These are phyloP conservation scores for Tetramorium parvispinum DNA, from an alignment of 1,140 invertebrate genomes.

Conservation along the genomic window DNA sequence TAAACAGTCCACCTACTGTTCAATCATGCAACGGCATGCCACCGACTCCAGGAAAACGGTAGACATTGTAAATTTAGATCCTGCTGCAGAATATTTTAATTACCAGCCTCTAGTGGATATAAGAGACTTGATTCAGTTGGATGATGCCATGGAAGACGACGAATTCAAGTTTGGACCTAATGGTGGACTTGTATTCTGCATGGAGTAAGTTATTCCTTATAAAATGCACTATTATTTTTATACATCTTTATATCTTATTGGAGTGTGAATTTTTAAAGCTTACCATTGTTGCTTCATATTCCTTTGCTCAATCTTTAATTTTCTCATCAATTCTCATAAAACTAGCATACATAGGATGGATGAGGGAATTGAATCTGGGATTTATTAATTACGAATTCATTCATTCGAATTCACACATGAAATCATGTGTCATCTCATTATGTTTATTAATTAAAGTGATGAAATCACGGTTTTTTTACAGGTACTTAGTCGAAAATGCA, in stretches of 20 bases:
- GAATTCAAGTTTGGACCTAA: conserved; percentile 98
- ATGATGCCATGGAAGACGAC: conserved; percentile 99
- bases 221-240: background rate
- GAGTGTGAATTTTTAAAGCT: too few species aligned
- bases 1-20: conserved; percentile 96
- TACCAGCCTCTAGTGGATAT: conserved; percentile 96
- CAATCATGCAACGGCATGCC: conserved; percentile 94
- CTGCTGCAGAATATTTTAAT: conserved; percentile 98
- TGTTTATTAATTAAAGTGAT: background rate
- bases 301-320: background rate
- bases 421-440: background rate
- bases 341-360: background rate
- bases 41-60: conserved; percentile 90
- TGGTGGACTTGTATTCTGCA: conserved; percentile 98
- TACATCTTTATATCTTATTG: background rate
- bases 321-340: background rate
- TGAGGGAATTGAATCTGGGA: background rate
- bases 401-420: background rate
- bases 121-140: conserved; percentile 96
- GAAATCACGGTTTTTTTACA: conserved; percentile 78
- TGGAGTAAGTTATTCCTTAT: conserved; percentile 90
- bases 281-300: background rate
- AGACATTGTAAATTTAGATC: conserved; percentile 98
- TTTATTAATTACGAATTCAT: background rate
- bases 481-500: conserved; percentile 95